Base-by-base conservation (phyloP, 1,140 invertebrate genomes). In the Drosophila hydei region DNA sequence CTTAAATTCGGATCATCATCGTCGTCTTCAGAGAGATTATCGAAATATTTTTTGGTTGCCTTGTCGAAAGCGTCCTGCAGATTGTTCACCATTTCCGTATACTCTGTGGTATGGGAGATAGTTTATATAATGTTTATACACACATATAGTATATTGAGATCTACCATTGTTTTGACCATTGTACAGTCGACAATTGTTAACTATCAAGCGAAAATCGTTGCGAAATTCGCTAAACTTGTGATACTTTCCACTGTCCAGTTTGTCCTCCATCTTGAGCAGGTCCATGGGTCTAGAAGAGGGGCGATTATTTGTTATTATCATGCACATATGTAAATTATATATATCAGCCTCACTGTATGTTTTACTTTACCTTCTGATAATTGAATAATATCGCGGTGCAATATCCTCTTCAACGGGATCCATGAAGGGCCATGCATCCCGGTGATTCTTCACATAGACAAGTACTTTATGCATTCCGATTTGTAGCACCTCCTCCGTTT, bases 361-460 rank as follows among this genome's bases (percentile, higher is more conserved):
- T n/a, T n/a, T n/a, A 19, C 3, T 5, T 12, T 42, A 92, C 91
- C 91, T 93, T 60, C 94, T 93, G 70, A 95, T 95, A 4, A 95
- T 94, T 1, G 94, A 94, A 85, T 96, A 96, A 91, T 97, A 98
- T 90, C 96, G 96, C 1, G 97, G 97, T 1, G 97, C 97, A 90
- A 96, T 97, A 80, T 97, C 95, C 91, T 98, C 97, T 60, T 97
- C 96, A 0, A 98, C 97, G 3, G 97, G 96, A 91, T 97, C 96
- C 77, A 96, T 93, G 91, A 98, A 98, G 1, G 97, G 97, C 97
- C 97, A 98, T 3, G 97, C 96, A 91, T 98, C 97, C 68, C 96
- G 94, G 87, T 97, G 96, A 79, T 95, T 95, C 83, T 96, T 97
- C 2, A 98, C 92, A 81, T 95, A 94, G 88, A 97, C 95, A 27